phyloP scores from a whole-genome alignment of 2,797 vertebrate genomes.

The Enteromius fasciolatus region DNA sequence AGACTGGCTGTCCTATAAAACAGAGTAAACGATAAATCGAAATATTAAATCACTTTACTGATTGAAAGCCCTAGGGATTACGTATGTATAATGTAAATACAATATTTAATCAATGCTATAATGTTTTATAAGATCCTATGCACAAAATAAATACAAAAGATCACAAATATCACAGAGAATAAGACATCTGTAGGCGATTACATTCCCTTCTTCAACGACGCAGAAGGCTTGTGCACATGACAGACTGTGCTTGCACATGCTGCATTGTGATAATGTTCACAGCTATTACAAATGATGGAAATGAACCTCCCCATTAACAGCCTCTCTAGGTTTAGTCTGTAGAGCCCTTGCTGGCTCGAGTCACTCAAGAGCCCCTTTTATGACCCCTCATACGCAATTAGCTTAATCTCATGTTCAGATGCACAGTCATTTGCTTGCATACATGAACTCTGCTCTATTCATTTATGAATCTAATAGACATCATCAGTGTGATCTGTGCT shows the following conservation, averaged over 20 bases:
- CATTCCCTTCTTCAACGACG: neutral
- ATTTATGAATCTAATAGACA: constrained; percentile 11
- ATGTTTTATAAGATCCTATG: neutral
- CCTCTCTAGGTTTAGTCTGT: constrained; percentile 34
- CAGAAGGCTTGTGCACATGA: neutral
- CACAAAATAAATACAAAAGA: constrained; percentile 5
- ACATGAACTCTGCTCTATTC: neutral
- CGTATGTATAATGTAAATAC: neutral
- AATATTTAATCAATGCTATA: neutral
- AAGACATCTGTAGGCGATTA: neutral
- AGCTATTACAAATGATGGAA: constrained; percentile 35
- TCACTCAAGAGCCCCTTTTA: constrained; percentile 26
- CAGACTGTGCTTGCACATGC: constrained; percentile 5
- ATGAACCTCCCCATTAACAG: constrained; percentile 16
- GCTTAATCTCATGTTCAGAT: constrained; percentile 32
- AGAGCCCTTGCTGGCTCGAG: constrained; percentile 22
- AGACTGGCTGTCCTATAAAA: neutral
- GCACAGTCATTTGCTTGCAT: constrained; percentile 27
- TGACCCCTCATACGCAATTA: constrained; percentile 38
- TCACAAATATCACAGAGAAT: neutral
- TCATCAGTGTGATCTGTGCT: neutral
- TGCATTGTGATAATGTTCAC: constrained; percentile 14
- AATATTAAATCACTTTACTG: neutral
- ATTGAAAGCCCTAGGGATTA: neutral
- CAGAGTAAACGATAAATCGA: neutral